phyloP scores from a whole-genome alignment of 2,113 vertebrate genomes.

The Barnardius zonarius region DNA sequence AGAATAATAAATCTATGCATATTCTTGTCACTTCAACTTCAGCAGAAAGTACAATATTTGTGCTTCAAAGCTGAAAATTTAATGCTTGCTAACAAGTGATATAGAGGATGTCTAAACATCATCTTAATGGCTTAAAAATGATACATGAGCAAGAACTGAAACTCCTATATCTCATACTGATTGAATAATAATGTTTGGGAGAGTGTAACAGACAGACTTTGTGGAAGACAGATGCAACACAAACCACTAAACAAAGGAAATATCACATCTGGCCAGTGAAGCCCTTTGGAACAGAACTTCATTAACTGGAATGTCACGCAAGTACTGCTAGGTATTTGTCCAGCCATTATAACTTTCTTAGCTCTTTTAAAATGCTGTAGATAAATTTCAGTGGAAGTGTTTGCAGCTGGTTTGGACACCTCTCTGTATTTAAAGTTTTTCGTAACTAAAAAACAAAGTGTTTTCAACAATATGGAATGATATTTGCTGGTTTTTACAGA shows the following conservation, averaged over 20 bases:
- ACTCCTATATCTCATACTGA: not conserved
- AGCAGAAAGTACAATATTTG: not conserved
- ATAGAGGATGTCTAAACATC: not conserved
- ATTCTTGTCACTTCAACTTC: not conserved
- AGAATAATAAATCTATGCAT: conserved; percentile 19
- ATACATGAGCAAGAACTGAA: not conserved
- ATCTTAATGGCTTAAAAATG: not conserved
- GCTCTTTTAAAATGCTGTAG: not conserved
- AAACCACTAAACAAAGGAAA: not conserved
- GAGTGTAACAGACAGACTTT: not conserved
- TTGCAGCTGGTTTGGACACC: not conserved
- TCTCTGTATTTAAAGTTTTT: not conserved
- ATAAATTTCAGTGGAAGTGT: not conserved
- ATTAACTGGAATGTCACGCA: not conserved
- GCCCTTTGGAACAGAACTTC: not conserved
- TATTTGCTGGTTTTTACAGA: not conserved
- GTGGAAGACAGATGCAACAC: not conserved
- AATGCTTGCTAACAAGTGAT: not conserved
- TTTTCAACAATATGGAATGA: not conserved
- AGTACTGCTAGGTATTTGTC: not conserved
- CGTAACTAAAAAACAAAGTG: not conserved
- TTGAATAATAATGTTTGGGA: not conserved
- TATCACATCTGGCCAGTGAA: not conserved
- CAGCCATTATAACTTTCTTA: not conserved
- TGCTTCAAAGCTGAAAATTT: conserved; percentile 13